Percentiles rank a stretch among this genome's conserved stretches.
Evolutionary conservation across 2,797 vertebrate genomes (phyloP).

Genomic region (Hydrolagus colliei): DNA sequence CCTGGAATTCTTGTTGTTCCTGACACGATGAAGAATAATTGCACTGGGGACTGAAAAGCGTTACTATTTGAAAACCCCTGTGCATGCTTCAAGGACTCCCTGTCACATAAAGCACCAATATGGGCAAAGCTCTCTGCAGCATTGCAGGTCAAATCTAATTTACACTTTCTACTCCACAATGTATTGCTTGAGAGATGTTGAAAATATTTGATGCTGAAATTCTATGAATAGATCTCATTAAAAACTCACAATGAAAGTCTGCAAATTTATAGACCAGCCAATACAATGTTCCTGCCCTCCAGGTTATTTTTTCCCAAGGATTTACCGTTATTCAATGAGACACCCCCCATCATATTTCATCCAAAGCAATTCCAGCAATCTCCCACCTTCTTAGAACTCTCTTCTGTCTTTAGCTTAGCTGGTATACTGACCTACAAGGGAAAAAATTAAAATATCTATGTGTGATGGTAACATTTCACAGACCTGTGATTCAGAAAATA

Average conservation of each 20-base stretch:
- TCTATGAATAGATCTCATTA: too few relatives aligned
- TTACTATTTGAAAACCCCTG: neutral
- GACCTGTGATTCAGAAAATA: conserved; percentile 61
- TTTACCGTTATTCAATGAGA: too few relatives aligned
- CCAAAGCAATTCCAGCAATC: neutral
- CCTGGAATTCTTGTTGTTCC: neutral
- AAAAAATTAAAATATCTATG: neutral
- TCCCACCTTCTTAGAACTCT: neutral
- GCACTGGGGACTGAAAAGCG: conserved; percentile 26
- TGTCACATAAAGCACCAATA: neutral
- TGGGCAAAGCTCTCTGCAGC: neutral
- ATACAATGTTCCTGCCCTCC: too few relatives aligned
- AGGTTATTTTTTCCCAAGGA: too few relatives aligned
- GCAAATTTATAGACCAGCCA: too few relatives aligned
- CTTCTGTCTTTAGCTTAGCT: neutral
- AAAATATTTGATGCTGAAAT: too few relatives aligned
- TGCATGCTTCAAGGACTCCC: neutral
- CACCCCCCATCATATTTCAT: neutral
- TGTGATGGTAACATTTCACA: conserved; percentile 32
- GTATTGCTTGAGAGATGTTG: too few relatives aligned
- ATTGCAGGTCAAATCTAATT: neutral
- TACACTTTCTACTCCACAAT: too few relatives aligned
- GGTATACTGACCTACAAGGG: neutral
- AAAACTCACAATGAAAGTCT: too few relatives aligned
- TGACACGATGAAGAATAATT: conserved; percentile 23